phyloP scores from a whole-genome alignment of 2,113 vertebrate species.

The Neopipo cinnamomea region DNA sequence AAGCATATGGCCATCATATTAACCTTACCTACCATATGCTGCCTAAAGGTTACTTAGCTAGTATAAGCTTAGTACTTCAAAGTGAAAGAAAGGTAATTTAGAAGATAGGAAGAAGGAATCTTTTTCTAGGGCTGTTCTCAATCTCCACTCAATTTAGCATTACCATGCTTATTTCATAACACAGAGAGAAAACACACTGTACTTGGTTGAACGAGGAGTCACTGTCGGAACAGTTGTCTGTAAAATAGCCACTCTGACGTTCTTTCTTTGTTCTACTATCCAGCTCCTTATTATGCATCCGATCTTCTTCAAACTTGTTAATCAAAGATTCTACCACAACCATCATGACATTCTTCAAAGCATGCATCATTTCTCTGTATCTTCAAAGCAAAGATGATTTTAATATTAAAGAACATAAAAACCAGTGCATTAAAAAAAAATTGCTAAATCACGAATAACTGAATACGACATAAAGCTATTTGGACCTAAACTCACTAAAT shows the following conservation, averaged over 20 bases:
- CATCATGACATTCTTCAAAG: constrained; percentile 87
- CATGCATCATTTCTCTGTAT: constrained; percentile 91
- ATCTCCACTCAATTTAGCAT: neutral
- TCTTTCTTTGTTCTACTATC: constrained; percentile 73
- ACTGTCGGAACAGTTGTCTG: constrained; percentile 94
- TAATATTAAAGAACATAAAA: neutral
- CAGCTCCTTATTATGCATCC: constrained; percentile 79
- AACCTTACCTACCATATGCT: neutral
- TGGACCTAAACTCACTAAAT: neutral
- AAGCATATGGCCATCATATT: neutral
- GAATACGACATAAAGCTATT: neutral
- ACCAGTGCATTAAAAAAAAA: neutral
- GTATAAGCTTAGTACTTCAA: neutral
- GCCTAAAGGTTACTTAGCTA: neutral
- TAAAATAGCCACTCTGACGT: constrained; percentile 72
- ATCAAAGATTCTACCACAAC: constrained; percentile 88
- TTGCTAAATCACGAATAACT: neutral
- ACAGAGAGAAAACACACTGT: neutral
- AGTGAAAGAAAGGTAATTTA: neutral
- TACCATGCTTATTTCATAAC: neutral
- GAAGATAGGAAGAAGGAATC: neutral
- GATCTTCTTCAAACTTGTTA: constrained; percentile 90
- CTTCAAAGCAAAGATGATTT: constrained; percentile 69
- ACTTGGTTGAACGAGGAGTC: constrained; percentile 95
- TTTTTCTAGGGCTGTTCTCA: neutral